These are phyloP conservation scores for Eulemur macaco DNA, from an alignment of 2,113 vertebrate species.

Conservation along the genomic window DNA sequence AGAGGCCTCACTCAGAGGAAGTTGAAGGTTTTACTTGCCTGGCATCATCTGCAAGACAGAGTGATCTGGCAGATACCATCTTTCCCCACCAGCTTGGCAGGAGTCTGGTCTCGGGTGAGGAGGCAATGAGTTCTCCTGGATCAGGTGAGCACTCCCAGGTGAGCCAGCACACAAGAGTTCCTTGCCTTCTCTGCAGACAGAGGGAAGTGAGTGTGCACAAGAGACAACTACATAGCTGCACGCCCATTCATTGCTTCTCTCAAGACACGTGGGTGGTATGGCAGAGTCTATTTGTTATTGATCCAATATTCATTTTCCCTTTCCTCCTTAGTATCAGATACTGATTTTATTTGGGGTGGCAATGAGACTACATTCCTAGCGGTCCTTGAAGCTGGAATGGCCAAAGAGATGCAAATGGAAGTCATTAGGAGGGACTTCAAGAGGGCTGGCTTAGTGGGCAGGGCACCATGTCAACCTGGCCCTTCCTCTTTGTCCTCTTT, in stretches of 20 bases:
- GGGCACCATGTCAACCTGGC: rapidly evolving
- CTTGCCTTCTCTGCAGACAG: neutral
- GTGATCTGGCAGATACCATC: neutral
- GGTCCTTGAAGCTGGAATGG: neutral
- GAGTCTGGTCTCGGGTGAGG: neutral
- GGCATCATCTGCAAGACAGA: neutral
- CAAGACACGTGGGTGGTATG: rapidly evolving
- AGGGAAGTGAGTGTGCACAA: no score
- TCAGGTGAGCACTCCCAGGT: neutral
- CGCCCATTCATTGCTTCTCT: neutral
- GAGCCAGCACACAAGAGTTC: neutral
- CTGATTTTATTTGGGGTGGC: neutral
- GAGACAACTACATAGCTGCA: neutral
- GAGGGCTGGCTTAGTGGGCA: neutral
- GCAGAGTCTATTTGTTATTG: neutral
- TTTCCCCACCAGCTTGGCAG: neutral
- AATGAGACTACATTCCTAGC: neutral
- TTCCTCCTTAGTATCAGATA: neutral
- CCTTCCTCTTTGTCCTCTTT: neutral
- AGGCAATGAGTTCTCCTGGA: neutral
- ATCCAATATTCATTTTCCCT: neutral
- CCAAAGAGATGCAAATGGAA: neutral
- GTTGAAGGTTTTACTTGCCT: neutral
- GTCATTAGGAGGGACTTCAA: neutral
- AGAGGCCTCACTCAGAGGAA: neutral